phyloP scores from a whole-genome alignment of 1,140 invertebrate species.

The Trichonephila clavata region DNA sequence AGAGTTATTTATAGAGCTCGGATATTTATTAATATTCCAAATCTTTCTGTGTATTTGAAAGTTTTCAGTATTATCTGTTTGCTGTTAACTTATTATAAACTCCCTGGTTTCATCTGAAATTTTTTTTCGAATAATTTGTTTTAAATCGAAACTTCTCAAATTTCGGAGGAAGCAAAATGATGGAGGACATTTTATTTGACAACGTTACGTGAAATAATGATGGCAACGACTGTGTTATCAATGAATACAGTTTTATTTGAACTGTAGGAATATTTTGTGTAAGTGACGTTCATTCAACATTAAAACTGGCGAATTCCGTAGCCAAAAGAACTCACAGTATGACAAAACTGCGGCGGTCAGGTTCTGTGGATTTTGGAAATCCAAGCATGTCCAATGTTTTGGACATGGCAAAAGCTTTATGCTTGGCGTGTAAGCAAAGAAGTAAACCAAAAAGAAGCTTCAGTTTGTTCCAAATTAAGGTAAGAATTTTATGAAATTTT shows the following conservation, averaged over 20 bases:
- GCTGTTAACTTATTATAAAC: too few species aligned
- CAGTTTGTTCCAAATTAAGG: conserved; percentile 73
- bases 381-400: conserved; percentile 73
- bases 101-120: too few species aligned
- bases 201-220: conserved; percentile 2
- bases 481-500: not conserved
- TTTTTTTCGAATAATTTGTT: too few species aligned
- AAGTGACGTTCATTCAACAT: not conserved
- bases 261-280: conserved; percentile 5
- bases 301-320: conserved; percentile 67
- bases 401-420: conserved; percentile 77
- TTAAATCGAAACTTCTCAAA: not conserved
- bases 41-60: too few species aligned
- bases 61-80: too few species aligned
- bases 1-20: too few species aligned
- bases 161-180: not conserved
- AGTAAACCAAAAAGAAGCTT: conserved; percentile 72
- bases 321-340: conserved; percentile 54
- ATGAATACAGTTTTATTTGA: not conserved
- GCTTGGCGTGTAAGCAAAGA: conserved; percentile 73
- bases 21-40: too few species aligned
- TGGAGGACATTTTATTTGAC: not conserved
- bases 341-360: conserved; percentile 67
- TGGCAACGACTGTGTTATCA: not conserved
- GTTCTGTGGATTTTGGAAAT: conserved; percentile 75